Evolutionary conservation across 37 sponge, comb jelly and placozoan species (phyloP).

Genomic region (Chondrilla cf. caribensis): DNA sequence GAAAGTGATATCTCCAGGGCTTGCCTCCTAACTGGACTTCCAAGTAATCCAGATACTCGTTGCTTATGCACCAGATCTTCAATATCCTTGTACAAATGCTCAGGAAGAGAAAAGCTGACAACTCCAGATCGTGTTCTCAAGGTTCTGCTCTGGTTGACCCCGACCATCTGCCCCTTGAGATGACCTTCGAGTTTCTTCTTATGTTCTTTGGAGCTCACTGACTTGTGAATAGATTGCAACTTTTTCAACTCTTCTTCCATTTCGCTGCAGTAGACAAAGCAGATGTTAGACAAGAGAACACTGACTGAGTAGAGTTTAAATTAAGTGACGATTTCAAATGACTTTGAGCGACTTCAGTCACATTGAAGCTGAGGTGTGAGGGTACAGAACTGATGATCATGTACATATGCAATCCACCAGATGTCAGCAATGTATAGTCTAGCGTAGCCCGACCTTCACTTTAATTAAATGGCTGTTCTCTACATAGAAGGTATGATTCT

Average conservation of each 20-base stretch:
- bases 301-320: too few species aligned
- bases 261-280: neutral
- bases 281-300: neutral
- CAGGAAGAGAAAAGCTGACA: neutral
- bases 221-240: neutral
- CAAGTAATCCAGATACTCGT: neutral
- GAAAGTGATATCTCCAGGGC: constrained; percentile 17
- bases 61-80: neutral
- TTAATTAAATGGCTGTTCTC: too few species aligned
- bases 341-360: too few species aligned
- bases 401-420: too few species aligned
- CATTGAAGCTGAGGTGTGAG: too few species aligned
- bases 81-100: neutral
- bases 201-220: neutral
- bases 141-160: neutral
- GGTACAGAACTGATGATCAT: too few species aligned
- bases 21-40: constrained; percentile 5
- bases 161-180: neutral
- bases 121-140: neutral
- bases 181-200: neutral
- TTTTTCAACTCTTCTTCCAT: neutral
- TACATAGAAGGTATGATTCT: too few species aligned
- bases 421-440: too few species aligned
- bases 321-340: too few species aligned
- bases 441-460: too few species aligned